Evolutionary conservation across 2,113 vertebrate genomes (phyloP), one percentile per base, ranked within the genome.

Genomic region (Salvelinus namaycush): DNA sequence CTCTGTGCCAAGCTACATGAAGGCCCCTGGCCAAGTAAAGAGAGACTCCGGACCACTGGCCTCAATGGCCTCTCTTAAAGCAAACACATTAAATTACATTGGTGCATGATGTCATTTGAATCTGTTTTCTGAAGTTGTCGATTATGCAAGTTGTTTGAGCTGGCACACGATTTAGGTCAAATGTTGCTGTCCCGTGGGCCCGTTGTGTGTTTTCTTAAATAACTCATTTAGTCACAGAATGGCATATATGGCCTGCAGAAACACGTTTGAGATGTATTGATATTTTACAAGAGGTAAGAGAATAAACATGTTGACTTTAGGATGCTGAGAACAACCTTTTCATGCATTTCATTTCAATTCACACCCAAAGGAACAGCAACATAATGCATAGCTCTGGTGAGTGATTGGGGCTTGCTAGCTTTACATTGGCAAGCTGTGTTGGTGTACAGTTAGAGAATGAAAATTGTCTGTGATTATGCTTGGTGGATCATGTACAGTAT

Each of bases 31-130:
- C 69, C 9, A 51, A 69, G 74, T 69, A 80, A 26, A 75, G 81
- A 83, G 54, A 57, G 11, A 44, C 29, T 85, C 84, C 51, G 12
- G 76, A 72, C 76, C 81, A 68, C 16, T 74, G 84, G 83, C 78
- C 86, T 81, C 88, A 73, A 70, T 77, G 77, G 76, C 70, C 51
- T 49, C 57, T 73, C 48, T 26, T 76, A 82, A 88, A 87, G 81
- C 86, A 88, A 89, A 90, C 84, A 89, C 29, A 80, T 75, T 75
- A 79, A 64, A 48, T 80, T 72, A 3, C 76, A 79, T 74, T 68
- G 39, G 39, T 62, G 74, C 70, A 88, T 90, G 88, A 92, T 86
- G 86, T 93, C 87, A 92, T 86, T 73, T 1, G 0, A 77, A 84
- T 88, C 86, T 89, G 84, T 79, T 81, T 65, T n/a, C 68, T 76